These are phyloP conservation scores for Pelusios castaneus DNA, from an alignment of 2,113 vertebrate genomes.

Conservation along the genomic window DNA sequence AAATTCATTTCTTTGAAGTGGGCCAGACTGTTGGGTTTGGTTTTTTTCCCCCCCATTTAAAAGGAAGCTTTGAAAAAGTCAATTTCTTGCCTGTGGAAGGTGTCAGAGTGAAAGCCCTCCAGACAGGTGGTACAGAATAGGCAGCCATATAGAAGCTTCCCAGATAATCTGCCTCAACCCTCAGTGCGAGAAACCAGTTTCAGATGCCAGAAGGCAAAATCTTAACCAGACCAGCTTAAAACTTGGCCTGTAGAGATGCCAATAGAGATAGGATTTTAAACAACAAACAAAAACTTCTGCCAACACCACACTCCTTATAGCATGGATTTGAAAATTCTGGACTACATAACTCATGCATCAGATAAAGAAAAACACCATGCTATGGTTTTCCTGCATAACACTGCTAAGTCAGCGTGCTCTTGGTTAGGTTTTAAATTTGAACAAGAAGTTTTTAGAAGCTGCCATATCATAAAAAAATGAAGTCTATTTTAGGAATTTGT, in stretches of 20 bases:
- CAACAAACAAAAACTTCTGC: neutral
- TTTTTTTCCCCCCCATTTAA: neutral
- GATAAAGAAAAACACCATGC: neutral
- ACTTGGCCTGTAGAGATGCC: neutral
- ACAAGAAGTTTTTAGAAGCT: neutral
- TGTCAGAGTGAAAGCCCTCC: neutral
- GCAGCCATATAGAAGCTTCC: neutral
- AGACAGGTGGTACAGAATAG: neutral
- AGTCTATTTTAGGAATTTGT: neutral
- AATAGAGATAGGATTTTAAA: neutral
- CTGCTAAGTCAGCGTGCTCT: neutral
- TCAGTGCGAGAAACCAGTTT: neutral
- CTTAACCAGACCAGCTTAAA: neutral
- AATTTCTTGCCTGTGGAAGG: neutral
- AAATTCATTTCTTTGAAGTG: neutral
- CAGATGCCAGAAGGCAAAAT: neutral
- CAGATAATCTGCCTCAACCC: neutral
- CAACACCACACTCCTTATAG: neutral
- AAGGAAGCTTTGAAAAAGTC: neutral
- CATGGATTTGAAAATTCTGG: neutral
- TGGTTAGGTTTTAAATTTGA: neutral
- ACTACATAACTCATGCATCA: neutral
- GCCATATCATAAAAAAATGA: neutral
- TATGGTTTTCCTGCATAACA: neutral
- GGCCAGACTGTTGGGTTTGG: neutral